Evolutionary conservation across 64 coral and sea anemone species (phyloP).

Genomic region (Stylophora pistillata): DNA sequence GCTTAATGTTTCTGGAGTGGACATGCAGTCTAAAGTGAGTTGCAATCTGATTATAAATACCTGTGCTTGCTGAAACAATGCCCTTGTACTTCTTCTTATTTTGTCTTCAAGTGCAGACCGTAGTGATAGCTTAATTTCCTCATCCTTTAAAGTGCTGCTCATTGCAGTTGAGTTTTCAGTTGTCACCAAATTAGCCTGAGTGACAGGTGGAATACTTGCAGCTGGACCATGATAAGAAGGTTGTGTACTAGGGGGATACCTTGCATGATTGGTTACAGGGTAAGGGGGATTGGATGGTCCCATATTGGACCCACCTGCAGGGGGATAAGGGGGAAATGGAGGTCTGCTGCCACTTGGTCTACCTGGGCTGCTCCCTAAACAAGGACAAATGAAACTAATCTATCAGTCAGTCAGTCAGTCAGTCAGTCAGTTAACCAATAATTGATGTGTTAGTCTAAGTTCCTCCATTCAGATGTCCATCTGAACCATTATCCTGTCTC

Average conservation of each 20-base stretch:
- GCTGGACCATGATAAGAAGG: constrained; percentile 8
- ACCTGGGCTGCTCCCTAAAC: constrained; percentile 40
- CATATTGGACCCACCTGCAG: not conserved
- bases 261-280: not conserved
- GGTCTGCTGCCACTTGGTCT: constrained; percentile 10
- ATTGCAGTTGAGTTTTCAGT: not conserved
- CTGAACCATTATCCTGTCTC: no score
- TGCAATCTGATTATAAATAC: constrained; percentile 7
- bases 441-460: not conserved
- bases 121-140: constrained; percentile 80
- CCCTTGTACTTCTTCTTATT: constrained; percentile 77
- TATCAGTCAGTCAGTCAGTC: not conserved
- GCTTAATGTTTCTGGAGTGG: no score
- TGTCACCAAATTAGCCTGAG: constrained; percentile 37
- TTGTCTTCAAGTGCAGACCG: constrained; percentile 89
- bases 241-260: constrained; percentile 14
- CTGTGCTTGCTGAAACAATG: constrained; percentile 89
- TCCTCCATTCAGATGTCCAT: no score
- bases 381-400: not conserved
- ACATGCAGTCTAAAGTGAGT: not conserved
- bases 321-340: constrained; percentile 47
- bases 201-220: constrained; percentile 34
- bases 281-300: constrained; percentile 24
- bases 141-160: constrained; percentile 71
- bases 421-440: not conserved